Percentiles rank a stretch among this genome's conserved stretches.
Evolutionary conservation across 2,888 invertebrate genomes (phyloP).

Genomic region (Xanthia icteritia): DNA sequence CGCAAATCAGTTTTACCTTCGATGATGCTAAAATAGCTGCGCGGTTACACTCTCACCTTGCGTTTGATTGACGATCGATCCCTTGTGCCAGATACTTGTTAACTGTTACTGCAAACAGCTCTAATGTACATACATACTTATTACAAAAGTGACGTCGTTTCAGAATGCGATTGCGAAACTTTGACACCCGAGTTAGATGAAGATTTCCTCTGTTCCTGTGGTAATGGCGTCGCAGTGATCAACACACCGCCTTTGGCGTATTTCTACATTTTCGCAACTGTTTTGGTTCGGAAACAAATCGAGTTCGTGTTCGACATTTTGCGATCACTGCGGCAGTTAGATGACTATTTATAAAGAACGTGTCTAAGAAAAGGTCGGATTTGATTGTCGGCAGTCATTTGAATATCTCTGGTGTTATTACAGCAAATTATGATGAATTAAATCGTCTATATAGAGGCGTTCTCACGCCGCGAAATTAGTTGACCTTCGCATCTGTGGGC

Average conservation of each 20-base stretch:
- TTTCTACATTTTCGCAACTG: conserved; percentile 86
- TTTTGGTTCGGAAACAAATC: conserved; percentile 86
- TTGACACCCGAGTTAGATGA: conserved; percentile 70
- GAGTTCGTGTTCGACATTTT: conserved; percentile 90
- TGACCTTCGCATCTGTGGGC: conserved; percentile 84
- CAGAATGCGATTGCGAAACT: conserved; percentile 73
- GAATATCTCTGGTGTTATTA: conserved; percentile 89
- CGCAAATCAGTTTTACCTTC: conserved; percentile 90
- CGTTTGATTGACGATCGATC: conserved; percentile 90
- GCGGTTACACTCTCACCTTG: conserved; percentile 90
- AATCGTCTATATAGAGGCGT: conserved; percentile 85
- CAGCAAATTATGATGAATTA: conserved; percentile 89
- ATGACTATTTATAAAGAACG: conserved; percentile 90
- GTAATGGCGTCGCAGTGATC: conserved; percentile 69
- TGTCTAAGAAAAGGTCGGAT: conserved; percentile 90
- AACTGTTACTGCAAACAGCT: conserved; percentile 84
- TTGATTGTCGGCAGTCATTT: conserved; percentile 90
- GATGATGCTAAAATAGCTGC: conserved; percentile 89
- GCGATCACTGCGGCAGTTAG: conserved; percentile 87
- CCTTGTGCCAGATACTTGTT: conserved; percentile 89
- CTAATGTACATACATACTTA: conserved; percentile 73
- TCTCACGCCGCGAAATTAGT: conserved; percentile 87
- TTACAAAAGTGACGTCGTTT: conserved; percentile 72
- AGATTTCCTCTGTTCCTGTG: conserved; percentile 74
- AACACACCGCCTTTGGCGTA: conserved; percentile 77